Evolutionary conservation across 1,140 invertebrate genomes (phyloP).

Genomic region (Plodia interpunctella): DNA sequence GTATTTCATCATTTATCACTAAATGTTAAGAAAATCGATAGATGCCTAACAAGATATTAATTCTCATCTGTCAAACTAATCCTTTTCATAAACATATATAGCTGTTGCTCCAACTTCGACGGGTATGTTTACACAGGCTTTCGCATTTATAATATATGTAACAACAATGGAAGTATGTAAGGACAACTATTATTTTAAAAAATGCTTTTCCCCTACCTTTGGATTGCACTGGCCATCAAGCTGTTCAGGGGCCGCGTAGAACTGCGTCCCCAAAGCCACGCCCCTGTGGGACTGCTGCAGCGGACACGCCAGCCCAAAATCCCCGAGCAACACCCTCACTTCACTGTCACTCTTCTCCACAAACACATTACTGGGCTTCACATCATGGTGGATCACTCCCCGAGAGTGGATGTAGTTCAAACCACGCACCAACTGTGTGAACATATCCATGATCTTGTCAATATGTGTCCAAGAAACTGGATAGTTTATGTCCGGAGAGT

Average conservation of each 20-base stretch:
- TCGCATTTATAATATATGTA: no score
- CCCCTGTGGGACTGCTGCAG: slow-evolving; percentile 76
- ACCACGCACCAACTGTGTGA: slow-evolving; percentile 83
- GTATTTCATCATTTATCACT: no score
- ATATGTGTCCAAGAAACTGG: slow-evolving; percentile 52
- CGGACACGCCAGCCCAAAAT: slow-evolving; percentile 89
- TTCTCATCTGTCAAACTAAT: no score
- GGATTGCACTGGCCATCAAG: slow-evolving; percentile 83
- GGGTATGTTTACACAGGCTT: no score
- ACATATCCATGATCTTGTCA: slow-evolving; percentile 78
- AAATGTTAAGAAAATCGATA: no score
- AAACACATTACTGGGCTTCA: slow-evolving; percentile 92
- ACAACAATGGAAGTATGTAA: no score
- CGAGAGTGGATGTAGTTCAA: slow-evolving; percentile 88
- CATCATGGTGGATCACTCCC: slow-evolving; percentile 88
- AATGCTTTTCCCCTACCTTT: slow-evolving; percentile 77
- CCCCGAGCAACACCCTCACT: slow-evolving; percentile 82
- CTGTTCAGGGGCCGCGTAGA: slow-evolving; percentile 92
- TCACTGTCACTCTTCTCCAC: slow-evolving; percentile 76
- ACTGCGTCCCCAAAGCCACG: slow-evolving; percentile 82
- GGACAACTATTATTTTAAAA: slow-evolving; percentile 4
- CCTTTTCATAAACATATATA: no score
- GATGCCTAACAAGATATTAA: no score
- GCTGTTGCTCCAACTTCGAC: no score
- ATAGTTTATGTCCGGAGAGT: slow-evolving; percentile 35